Evolutionary conservation across 1,140 invertebrate genomes (phyloP).

Genomic region (Ceratina japonica): DNA sequence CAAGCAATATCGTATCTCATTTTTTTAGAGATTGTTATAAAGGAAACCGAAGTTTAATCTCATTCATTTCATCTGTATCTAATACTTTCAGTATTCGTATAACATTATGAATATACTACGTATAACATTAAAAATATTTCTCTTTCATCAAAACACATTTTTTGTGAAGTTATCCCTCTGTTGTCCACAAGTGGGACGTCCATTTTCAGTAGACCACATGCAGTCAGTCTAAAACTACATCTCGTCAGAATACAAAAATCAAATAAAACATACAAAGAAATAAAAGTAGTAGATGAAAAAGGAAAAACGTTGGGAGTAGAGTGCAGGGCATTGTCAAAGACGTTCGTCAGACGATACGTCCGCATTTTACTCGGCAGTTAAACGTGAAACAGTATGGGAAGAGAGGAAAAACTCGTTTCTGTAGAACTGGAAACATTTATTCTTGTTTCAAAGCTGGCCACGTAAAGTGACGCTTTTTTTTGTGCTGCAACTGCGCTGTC

Average conservation of each 20-base stretch:
- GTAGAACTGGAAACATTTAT: neutral
- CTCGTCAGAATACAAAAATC: neutral
- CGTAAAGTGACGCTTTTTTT: neutral
- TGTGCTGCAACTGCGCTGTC: neutral
- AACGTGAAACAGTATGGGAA: conserved; percentile 13
- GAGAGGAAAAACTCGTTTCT: conserved; percentile 1
- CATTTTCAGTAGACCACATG: neutral
- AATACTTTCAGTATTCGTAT: too few relatives aligned
- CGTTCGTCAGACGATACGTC: conserved; percentile 10
- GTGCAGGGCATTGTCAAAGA: conserved; percentile 4
- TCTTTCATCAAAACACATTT: neutral
- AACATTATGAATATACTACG: neutral
- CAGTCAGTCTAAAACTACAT: neutral
- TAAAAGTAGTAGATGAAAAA: neutral
- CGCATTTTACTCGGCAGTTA: conserved; percentile 7
- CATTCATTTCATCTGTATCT: too few relatives aligned
- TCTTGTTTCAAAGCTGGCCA: neutral
- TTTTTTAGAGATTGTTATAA: neutral
- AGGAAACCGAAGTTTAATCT: neutral
- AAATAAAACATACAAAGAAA: neutral
- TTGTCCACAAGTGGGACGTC: neutral
- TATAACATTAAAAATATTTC: neutral
- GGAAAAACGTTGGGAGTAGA: neutral
- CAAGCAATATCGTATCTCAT: neutral
- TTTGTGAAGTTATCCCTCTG: neutral